Base-by-base conservation (phyloP, 2,888 invertebrate genomes). In the Sarcophaga carnaria region DNA sequence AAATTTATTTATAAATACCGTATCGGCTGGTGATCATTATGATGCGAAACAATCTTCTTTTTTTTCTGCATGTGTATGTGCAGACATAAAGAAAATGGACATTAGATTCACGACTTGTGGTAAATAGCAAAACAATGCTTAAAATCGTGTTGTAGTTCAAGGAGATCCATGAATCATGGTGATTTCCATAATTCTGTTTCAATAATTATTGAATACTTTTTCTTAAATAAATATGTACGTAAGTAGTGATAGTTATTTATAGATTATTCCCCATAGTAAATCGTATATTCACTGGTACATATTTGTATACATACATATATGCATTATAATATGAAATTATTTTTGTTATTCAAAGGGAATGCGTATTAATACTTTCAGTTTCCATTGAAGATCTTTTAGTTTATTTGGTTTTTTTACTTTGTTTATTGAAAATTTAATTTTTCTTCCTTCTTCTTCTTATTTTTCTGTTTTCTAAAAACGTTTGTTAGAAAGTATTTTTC, bases 381-480 rank as follows among this genome's bases (percentile, higher is more conserved):
- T 66, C 27, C 4, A 10, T 25, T 66, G 8, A n/a, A 37, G 5
- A 14, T 47, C 54, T 27, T 64, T 59, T 62, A 66, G 64, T 72
- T 80, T 64, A 83, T 70, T 69, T 75, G 45, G 60, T 75, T 79
- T 66, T 66, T 47, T 70, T 54, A 60, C 76, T 67, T 78, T 81
- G 80, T 85, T 85, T 85, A 74, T 85, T 75, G 64, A 75, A 49
- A 76, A 66, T 37, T 25, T n/a, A 45, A 74, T 79, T 82, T 74
- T 82, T 69, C 11, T 71, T 86, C 27, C 22, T 54, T 17, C 17
- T 17, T 49, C 17, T 54, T 49, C 49, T 49, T 49, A 4, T 14
- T 14, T 49, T 54, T 54, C 17, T 12, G 54, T 17, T 54, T 54
- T 14, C 17, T 54, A 54, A 54, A 54, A 54, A 12, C 20, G 17